Percentiles rank a stretch among this genome's conserved stretches.
Conservation (phyloP, 2,113 vertebrate species). For the Pluvialis apricaria region DNA sequence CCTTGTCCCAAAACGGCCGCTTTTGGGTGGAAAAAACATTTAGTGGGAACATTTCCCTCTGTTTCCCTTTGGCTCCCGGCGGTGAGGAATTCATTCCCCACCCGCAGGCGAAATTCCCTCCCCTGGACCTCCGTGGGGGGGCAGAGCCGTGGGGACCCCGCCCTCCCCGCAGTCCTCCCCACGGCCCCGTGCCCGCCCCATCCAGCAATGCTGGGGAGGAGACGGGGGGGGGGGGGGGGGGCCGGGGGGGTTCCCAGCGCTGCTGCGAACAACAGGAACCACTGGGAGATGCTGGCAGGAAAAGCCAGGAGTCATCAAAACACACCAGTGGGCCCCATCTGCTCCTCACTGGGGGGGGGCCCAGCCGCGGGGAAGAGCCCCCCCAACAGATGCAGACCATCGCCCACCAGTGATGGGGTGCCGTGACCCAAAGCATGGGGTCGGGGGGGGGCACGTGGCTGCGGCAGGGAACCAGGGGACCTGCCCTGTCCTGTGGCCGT, state of each 20-base stretch:
- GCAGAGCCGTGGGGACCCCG: too few relatives aligned
- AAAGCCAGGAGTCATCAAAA: not conserved
- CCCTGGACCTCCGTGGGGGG: not conserved
- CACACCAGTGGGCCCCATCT: not conserved
- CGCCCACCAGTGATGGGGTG: accelerated
- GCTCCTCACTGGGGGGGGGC: not conserved
- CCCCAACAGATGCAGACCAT: not conserved
- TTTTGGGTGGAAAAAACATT: not conserved
- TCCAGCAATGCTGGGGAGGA: not conserved
- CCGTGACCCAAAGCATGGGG: not conserved
- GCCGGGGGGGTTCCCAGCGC: not conserved
- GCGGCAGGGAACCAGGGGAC: not conserved
- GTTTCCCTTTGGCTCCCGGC: not conserved
- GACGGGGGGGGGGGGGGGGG: too few relatives aligned
- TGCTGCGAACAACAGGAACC: not conserved
- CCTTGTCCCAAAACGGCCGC: not conserved
- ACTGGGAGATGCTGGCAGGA: not conserved
- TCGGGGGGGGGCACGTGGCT: too few relatives aligned
- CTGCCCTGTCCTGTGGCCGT: not conserved
- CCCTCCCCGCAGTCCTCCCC: not conserved
- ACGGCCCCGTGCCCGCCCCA: not conserved
- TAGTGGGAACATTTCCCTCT: not conserved
- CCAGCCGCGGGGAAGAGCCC: not conserved
- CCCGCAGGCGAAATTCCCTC: not conserved
- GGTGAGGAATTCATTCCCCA: not conserved